Evolutionary conservation across 2,113 vertebrate species (phyloP).

Genomic region (Atrichornis clamosus): DNA sequence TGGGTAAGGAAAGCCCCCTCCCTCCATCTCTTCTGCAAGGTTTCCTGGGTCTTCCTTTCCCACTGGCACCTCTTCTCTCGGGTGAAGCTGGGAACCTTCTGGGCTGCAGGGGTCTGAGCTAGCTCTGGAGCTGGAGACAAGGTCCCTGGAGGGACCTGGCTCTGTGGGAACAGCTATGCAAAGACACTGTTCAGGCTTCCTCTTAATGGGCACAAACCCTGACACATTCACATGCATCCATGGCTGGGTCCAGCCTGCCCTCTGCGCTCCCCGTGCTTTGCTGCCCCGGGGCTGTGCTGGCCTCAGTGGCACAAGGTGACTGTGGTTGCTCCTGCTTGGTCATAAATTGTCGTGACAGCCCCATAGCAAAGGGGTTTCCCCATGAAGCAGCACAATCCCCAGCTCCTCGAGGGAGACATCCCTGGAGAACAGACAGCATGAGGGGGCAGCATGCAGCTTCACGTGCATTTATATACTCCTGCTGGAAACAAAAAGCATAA

Average conservation of each 20-base stretch:
- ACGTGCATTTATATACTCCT: accelerated
- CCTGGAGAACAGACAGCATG: neutral
- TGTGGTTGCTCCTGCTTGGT: neutral
- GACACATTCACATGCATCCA: neutral
- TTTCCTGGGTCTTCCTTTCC: neutral
- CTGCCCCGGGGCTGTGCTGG: neutral
- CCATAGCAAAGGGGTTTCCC: neutral
- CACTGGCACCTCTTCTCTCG: neutral
- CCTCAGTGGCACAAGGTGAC: neutral
- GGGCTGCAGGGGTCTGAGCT: neutral
- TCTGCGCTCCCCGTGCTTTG: neutral
- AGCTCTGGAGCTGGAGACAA: neutral
- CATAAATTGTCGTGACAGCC: neutral
- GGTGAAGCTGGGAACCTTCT: neutral
- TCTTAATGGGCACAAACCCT: neutral
- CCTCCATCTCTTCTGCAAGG: neutral
- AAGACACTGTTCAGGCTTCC: neutral
- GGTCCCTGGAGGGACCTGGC: neutral
- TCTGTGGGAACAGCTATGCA: conserved; percentile 25
- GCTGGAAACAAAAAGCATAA: neutral
- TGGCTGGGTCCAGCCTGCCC: neutral
- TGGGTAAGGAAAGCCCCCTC: neutral
- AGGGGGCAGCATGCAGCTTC: neutral
- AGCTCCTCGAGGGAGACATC: neutral
- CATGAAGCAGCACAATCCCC: neutral